These are phyloP conservation scores for Eudasyphora cyanicolor DNA, from an alignment of 2,888 invertebrate species.

Conservation along the genomic window DNA sequence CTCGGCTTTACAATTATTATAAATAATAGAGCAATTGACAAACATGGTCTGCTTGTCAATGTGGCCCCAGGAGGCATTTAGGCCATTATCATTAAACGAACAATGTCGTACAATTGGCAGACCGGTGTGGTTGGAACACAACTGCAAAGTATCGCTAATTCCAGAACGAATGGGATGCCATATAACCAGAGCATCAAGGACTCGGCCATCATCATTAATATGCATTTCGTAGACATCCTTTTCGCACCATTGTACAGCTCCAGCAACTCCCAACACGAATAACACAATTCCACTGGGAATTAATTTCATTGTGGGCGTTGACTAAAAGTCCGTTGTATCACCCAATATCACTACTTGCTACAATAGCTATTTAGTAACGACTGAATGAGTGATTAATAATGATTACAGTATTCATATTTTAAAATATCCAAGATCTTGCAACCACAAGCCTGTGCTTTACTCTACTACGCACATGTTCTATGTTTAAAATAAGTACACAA, in stretches of 20 bases:
- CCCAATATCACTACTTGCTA: neutral
- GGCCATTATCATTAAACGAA: neutral
- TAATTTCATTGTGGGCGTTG: slow-evolving; percentile 45
- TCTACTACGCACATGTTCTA: too few species aligned
- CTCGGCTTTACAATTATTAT: slow-evolving; percentile 24
- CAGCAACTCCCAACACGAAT: neutral
- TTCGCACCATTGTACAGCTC: slow-evolving; percentile 30
- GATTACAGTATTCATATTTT: too few species aligned
- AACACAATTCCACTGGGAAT: neutral
- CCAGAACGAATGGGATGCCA: slow-evolving; percentile 51
- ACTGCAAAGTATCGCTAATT: neutral
- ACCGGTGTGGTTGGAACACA: slow-evolving; percentile 46
- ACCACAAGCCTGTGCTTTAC: too few species aligned
- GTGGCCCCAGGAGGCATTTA: slow-evolving; percentile 11
- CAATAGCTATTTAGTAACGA: neutral
- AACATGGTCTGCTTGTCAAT: neutral
- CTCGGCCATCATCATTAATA: neutral
- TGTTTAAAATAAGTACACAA: too few species aligned
- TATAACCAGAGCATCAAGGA: slow-evolving; percentile 29
- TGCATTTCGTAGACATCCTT: slow-evolving; percentile 41
- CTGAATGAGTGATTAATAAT: too few species aligned
- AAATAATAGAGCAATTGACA: slow-evolving; percentile 33
- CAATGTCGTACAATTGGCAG: slow-evolving; percentile 43
- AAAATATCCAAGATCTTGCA: too few species aligned
- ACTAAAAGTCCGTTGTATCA: neutral